Evolutionary conservation across 2,888 invertebrate genomes (phyloP).

Genomic region (Schizaphis graminum): DNA sequence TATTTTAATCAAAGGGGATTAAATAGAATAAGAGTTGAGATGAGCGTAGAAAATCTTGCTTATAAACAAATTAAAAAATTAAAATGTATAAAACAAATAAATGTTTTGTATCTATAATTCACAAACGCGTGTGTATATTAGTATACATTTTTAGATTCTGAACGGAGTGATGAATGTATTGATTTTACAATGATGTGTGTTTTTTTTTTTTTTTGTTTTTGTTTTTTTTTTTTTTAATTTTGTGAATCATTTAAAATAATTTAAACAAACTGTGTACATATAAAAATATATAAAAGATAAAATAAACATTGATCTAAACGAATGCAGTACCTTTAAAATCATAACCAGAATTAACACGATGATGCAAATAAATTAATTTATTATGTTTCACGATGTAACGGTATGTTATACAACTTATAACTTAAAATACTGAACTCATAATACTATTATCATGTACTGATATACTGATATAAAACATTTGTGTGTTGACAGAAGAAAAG

Average conservation of each 20-base stretch:
- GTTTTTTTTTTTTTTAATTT: too few relatives aligned
- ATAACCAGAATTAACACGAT: not conserved
- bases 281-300: not conserved
- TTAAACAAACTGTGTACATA: not conserved
- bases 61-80: not conserved
- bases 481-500: not conserved
- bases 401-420: not conserved
- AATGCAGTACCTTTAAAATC: not conserved
- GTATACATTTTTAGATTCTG: too few relatives aligned
- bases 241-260: not conserved
- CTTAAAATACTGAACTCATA: not conserved
- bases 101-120: not conserved
- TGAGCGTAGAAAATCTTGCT: not conserved
- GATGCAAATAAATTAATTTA: not conserved
- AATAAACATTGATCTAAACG: not conserved
- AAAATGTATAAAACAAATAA: not conserved
- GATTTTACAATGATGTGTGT: too few relatives aligned
- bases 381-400: not conserved
- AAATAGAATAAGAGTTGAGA: too few relatives aligned
- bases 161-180: too few relatives aligned
- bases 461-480: too few relatives aligned
- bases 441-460: not conserved
- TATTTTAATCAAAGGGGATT: not conserved
- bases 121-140: not conserved
- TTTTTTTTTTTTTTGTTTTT: too few relatives aligned